These are phyloP conservation scores for Sepioteuthis lessoniana DNA, from an alignment of 2,888 invertebrate species.

Conservation along the genomic window DNA sequence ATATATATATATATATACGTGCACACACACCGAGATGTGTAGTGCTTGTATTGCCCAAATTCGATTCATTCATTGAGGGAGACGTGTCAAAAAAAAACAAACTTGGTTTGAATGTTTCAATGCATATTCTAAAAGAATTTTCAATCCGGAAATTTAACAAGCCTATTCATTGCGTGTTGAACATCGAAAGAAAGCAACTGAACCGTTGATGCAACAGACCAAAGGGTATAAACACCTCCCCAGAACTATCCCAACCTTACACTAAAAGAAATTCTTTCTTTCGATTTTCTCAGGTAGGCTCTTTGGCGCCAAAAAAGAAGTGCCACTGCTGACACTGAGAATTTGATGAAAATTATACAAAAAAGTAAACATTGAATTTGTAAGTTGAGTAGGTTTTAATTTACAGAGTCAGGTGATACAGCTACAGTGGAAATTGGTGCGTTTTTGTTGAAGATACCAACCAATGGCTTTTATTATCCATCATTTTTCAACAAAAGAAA, in stretches of 20 bases:
- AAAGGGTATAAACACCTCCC: not conserved
- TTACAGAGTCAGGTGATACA: not conserved
- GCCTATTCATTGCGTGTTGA: too few relatives aligned
- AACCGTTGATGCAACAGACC: not conserved
- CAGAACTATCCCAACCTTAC: not conserved
- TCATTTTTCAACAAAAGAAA: not conserved
- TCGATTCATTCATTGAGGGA: not conserved
- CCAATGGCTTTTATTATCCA: too few relatives aligned
- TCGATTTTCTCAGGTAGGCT: not conserved
- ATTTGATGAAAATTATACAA: not conserved
- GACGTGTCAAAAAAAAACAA: not conserved
- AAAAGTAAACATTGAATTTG: not conserved
- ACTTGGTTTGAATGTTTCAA: not conserved
- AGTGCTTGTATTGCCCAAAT: not conserved
- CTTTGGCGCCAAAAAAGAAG: not conserved
- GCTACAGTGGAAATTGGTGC: not conserved
- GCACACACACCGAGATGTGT: accelerated
- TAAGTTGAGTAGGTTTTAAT: not conserved
- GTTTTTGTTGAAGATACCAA: too few relatives aligned
- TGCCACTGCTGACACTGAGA: not conserved
- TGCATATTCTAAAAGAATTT: not conserved
- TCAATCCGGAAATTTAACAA: not conserved
- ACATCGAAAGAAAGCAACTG: not conserved
- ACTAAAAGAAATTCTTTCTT: not conserved
- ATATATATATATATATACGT: too few relatives aligned